Conservation (phyloP, 2,113 vertebrate species). For the Dermatemys mawii region DNA sequence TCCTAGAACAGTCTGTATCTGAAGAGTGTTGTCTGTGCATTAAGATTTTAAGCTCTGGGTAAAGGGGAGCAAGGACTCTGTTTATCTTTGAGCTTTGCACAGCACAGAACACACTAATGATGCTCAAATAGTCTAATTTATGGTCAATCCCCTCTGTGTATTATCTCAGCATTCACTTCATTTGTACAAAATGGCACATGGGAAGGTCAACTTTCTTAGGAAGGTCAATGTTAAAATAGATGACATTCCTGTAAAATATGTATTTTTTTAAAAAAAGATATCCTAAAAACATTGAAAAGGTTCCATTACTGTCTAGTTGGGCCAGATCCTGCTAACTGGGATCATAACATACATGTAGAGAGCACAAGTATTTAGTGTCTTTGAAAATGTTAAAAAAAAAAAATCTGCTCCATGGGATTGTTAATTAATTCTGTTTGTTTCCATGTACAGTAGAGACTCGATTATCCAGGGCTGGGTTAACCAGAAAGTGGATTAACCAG, state of each 20-base stretch:
- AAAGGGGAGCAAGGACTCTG: background rate
- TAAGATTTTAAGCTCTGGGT: background rate
- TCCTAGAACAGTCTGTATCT: background rate
- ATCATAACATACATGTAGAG: background rate
- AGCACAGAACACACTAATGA: background rate
- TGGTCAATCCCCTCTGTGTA: fast-evolving
- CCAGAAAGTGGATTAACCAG: no score
- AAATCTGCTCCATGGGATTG: background rate
- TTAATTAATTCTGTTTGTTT: background rate
- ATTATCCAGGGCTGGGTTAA: no score
- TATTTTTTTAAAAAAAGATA: background rate
- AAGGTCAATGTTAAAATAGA: background rate
- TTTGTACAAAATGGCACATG: background rate
- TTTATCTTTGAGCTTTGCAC: background rate
- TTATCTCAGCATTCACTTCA: background rate
- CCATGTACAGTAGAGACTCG: no score
- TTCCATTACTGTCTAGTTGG: background rate
- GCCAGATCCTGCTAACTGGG: background rate
- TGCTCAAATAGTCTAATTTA: background rate
- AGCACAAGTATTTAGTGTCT: background rate
- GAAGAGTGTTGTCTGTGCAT: background rate
- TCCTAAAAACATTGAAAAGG: background rate
- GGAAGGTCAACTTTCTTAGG: background rate
- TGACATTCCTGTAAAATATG: background rate
- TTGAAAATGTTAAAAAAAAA: background rate